Evolutionary conservation across 2,888 invertebrate species (phyloP).

Genomic region (Epistrophella euchroma): DNA sequence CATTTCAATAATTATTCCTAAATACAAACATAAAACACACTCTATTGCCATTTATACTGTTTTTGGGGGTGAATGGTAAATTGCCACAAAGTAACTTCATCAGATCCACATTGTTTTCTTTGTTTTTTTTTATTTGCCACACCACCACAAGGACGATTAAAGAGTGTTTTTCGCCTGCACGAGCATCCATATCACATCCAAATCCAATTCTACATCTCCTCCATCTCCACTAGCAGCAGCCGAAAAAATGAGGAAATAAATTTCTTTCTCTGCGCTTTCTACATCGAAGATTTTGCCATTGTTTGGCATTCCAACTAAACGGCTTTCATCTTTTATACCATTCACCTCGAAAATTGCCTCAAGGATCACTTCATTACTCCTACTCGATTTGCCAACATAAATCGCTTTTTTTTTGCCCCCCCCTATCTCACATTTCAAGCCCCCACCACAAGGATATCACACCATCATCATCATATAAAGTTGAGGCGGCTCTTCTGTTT

Average conservation of each 20-base stretch:
- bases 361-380: slow-evolving; percentile 76
- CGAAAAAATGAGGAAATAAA: slow-evolving; percentile 36
- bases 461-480: slow-evolving; percentile 13
- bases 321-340: slow-evolving; percentile 73
- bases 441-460: slow-evolving; percentile 15
- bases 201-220: background rate
- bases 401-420: slow-evolving; percentile 31
- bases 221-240: too few species aligned
- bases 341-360: slow-evolving; percentile 75
- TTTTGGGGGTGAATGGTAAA: slow-evolving; percentile 24
- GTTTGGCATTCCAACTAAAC: slow-evolving; percentile 67
- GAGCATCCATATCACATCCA: background rate
- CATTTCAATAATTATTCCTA: slow-evolving; percentile 40
- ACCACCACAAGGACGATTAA: background rate
- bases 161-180: background rate
- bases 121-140: background rate
- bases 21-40: slow-evolving; percentile 59
- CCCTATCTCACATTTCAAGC: slow-evolving; percentile 33
- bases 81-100: slow-evolving; percentile 55
- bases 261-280: slow-evolving; percentile 16
- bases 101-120: slow-evolving; percentile 46
- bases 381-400: slow-evolving; percentile 68
- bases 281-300: slow-evolving; percentile 59
- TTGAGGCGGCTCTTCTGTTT: slow-evolving; percentile 49
- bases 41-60: slow-evolving; percentile 25